phyloP scores from a whole-genome alignment of 2,797 vertebrate species.

The Smutsia temminckii region DNA sequence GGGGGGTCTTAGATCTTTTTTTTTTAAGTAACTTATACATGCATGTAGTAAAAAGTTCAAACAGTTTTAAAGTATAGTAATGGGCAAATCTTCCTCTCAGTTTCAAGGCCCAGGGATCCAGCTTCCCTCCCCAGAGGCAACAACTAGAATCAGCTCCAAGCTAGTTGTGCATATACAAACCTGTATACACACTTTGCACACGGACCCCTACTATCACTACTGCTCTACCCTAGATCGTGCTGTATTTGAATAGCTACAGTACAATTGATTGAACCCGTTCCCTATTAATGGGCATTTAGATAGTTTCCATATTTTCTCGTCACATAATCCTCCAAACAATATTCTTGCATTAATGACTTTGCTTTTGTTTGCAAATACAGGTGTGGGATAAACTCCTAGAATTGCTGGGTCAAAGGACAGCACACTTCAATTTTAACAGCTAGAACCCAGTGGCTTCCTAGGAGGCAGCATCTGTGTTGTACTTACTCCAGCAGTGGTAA shows the following conservation, averaged over 20 bases:
- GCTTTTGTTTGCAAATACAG: background rate
- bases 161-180: background rate
- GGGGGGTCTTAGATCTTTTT: background rate
- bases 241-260: background rate
- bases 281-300: background rate
- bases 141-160: rapidly evolving
- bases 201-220: rapidly evolving
- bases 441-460: background rate
- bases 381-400: background rate
- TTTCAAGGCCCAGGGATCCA: background rate
- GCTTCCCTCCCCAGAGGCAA: background rate
- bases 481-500: background rate
- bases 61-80: background rate
- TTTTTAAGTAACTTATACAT: background rate
- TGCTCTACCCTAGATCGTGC: too few relatives aligned
- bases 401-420: background rate
- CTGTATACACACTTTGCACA: background rate
- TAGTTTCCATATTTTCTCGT: background rate
- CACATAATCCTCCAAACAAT: background rate
- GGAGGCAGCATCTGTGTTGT: background rate
- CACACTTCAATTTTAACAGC: background rate
- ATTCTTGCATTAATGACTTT: background rate
- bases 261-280: background rate
- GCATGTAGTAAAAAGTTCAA: background rate
- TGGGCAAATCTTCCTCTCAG: background rate